These are phyloP conservation scores for Pharmacophagus antenor DNA, from an alignment of 2,888 invertebrate genomes.

Conservation along the genomic window DNA sequence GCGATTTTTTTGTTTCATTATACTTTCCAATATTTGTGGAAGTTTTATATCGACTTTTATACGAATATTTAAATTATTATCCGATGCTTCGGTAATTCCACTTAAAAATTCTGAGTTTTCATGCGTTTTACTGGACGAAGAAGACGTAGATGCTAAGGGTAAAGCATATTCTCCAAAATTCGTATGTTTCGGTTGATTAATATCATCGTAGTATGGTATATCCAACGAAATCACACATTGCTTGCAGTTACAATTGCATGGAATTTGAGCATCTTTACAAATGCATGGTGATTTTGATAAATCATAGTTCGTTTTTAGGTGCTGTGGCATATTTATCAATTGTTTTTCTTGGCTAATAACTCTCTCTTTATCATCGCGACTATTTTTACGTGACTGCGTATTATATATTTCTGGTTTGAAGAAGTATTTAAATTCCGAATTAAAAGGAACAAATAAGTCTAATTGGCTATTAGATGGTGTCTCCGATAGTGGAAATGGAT, in stretches of 20 bases:
- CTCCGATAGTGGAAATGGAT: conserved; percentile 40
- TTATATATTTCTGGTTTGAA: conserved; percentile 39
- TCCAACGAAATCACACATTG: conserved; percentile 50
- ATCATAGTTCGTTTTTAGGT: conserved; percentile 38
- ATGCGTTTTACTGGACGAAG: conserved; percentile 2
- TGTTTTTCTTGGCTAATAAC: conserved; percentile 12
- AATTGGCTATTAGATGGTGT: conserved; percentile 46
- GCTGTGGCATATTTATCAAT: conserved; percentile 24
- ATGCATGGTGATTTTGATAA: conserved; percentile 49
- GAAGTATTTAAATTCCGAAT: conserved; percentile 42
- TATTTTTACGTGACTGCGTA: conserved; percentile 35
- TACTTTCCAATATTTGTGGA: conserved; percentile 51
- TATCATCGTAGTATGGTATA: conserved; percentile 32
- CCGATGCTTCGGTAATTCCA: conserved; percentile 36
- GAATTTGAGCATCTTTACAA: conserved; percentile 53
- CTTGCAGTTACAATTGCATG: conserved; percentile 61
- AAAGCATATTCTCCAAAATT: conserved; percentile 6
- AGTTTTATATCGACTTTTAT: conserved; percentile 67
- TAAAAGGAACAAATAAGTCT: conserved; percentile 55
- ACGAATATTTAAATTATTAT: conserved; percentile 57
- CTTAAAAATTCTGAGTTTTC: conserved; percentile 30
- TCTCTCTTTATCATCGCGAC: conserved; percentile 36
- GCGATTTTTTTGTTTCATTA: conserved; percentile 41
- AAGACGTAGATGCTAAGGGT: neutral
- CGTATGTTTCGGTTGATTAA: conserved; percentile 17